These are phyloP conservation scores for Embidobia sp. DNA, from an alignment of 2,888 invertebrate species.

Conservation along the genomic window DNA sequence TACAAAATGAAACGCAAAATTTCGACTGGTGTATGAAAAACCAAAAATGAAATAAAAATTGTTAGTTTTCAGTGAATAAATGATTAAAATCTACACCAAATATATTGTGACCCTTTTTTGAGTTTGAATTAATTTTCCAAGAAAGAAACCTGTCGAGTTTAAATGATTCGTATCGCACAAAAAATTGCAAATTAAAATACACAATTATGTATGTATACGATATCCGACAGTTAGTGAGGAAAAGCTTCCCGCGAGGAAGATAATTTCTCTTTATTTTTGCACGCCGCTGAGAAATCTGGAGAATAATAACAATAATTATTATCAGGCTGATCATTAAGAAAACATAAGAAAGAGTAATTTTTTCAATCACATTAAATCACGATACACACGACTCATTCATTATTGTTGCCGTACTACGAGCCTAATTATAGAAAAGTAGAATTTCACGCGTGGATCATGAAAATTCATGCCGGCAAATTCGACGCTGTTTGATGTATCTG, in stretches of 20 bases:
- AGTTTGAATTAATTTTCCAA: too few species aligned
- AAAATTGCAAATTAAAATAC: constrained; percentile 18
- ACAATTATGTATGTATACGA: constrained; percentile 31
- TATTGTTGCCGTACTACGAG: constrained; percentile 1
- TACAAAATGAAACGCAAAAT: too few species aligned
- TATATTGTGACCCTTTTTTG: too few species aligned
- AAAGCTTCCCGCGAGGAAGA: constrained; percentile 21
- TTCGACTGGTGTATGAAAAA: too few species aligned
- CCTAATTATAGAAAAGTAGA: constrained; percentile 42
- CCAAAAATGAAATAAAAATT: too few species aligned
- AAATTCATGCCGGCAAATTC: constrained; percentile 33
- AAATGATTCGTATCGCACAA: constrained; percentile 1
- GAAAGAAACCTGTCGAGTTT: neutral
- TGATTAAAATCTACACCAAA: too few species aligned
- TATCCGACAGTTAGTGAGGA: constrained; percentile 19
- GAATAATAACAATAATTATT: constrained; percentile 48
- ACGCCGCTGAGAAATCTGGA: constrained; percentile 21
- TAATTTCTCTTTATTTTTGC: constrained; percentile 35
- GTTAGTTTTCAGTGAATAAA: too few species aligned
- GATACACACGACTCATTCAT: constrained; percentile 46
- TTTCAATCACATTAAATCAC: constrained; percentile 26
- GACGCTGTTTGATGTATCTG: constrained; percentile 19
- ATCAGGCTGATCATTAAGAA: constrained; percentile 18
- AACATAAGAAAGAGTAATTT: constrained; percentile 9
- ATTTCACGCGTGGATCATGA: constrained; percentile 36